These are phyloP conservation scores for Ancistrus triradiatus DNA, from an alignment of 2,113 vertebrate species.

Conservation along the genomic window DNA sequence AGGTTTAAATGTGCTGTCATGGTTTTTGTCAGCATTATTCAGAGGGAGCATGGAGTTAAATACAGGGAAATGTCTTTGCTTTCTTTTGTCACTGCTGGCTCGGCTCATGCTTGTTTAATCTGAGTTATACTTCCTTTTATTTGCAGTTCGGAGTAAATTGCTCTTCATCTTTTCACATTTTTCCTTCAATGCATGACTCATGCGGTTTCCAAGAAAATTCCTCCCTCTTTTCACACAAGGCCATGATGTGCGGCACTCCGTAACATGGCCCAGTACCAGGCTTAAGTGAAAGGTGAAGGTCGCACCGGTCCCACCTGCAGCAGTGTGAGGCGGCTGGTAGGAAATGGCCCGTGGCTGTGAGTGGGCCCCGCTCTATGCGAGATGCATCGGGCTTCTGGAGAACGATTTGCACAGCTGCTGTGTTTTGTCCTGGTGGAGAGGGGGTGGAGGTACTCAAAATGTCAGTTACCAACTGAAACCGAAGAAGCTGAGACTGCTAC, in stretches of 20 bases:
- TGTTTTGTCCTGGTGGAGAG: conserved; percentile 30
- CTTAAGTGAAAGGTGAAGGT: conserved; percentile 28
- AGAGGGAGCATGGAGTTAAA: too few species aligned
- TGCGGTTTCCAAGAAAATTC: conserved; percentile 41
- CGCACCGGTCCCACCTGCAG: conserved; percentile 38
- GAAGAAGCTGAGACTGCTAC: conserved; percentile 1
- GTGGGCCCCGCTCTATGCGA: conserved; percentile 2
- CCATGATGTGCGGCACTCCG: conserved; percentile 4
- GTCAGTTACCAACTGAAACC: conserved; percentile 19
- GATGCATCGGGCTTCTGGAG: conserved; percentile 7
- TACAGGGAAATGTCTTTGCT: too few species aligned
- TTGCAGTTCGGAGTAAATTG: too few species aligned
- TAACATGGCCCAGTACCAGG: conserved; percentile 10
- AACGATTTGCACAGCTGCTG: conserved; percentile 61
- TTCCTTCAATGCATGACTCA: conserved; percentile 48
- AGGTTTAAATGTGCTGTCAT: too few species aligned
- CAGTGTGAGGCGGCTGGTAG: conserved; percentile 43
- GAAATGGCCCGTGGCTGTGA: conserved; percentile 51
- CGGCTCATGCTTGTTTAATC: not conserved
- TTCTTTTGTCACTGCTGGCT: too few species aligned
- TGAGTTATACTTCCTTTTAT: too few species aligned
- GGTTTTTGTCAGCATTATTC: too few species aligned
- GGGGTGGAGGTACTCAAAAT: conserved; percentile 21
- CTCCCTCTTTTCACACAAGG: conserved; percentile 47
- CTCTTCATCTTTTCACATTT: not conserved